These are phyloP conservation scores for Himalopsyche tibetana DNA, from an alignment of 2,888 invertebrate genomes.

Conservation along the genomic window DNA sequence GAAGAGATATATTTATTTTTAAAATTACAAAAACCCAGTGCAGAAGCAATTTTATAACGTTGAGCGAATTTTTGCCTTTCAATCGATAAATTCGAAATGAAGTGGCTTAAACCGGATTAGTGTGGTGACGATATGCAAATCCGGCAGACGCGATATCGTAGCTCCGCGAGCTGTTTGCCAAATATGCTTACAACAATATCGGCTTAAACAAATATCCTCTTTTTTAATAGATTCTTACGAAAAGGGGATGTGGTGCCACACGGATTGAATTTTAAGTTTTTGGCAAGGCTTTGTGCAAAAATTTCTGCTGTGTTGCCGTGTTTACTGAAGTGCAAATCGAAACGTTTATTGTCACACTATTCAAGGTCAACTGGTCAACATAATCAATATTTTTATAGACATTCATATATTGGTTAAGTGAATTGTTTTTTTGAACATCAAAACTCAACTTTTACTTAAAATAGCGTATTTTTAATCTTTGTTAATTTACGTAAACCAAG, in stretches of 20 bases:
- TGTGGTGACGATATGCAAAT: not conserved
- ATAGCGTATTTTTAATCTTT: too few species aligned
- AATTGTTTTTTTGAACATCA: too few species aligned
- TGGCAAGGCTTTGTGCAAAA: too few species aligned
- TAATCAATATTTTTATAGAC: too few species aligned
- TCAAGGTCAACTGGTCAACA: too few species aligned
- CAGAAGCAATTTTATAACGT: slow-evolving; percentile 4
- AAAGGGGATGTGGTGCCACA: not conserved
- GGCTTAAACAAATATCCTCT: slow-evolving; percentile 15
- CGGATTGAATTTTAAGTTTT: too few species aligned
- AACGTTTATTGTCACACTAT: too few species aligned
- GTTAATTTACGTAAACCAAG: too few species aligned
- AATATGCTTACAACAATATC: slow-evolving; percentile 26
- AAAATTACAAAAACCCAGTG: not conserved
- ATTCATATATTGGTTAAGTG: too few species aligned
- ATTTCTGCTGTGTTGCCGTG: too few species aligned
- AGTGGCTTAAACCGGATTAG: not conserved
- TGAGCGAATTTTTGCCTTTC: not conserved
- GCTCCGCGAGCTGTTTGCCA: slow-evolving; percentile 10
- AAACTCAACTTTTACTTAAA: too few species aligned
- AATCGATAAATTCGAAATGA: slow-evolving; percentile 25
- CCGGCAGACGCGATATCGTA: not conserved
- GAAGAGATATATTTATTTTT: slow-evolving; percentile 26
- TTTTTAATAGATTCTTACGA: slow-evolving; percentile 22
- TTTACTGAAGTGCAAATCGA: too few species aligned